Base-by-base conservation (phyloP, 2,888 invertebrate species). In the Agrochola circellaris region DNA sequence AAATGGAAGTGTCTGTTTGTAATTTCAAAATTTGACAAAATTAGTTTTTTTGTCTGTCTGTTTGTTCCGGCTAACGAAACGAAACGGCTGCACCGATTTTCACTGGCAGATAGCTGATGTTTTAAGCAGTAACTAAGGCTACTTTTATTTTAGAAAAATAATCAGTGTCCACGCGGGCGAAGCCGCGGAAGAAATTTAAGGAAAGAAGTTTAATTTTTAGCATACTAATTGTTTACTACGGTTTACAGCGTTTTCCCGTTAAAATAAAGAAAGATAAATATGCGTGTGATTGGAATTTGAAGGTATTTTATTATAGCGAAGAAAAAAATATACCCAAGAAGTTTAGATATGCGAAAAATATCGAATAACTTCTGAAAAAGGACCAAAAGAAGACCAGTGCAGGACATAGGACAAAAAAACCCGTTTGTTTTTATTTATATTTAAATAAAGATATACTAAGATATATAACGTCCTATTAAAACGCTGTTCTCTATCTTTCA, bases 191-290 rank as follows among this genome's bases (percentile, higher is more conserved):
- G 26, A 6, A 42, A 45, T 17, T 42, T 65, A 42, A 30, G 61
- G 62, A 86, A 83, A 82, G 70, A 81, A 83, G 69, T 81, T 77
- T 82, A 60, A 81, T 79, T 87, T 78, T 82, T 81, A 69, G 78
- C 82, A 82, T 64, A 81, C 62, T 61, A 45, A 77, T 75, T 75
- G 62, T 75, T 70, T 58, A 70, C 60, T 84, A 75, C 66, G 73
- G 74, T 74, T 64, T 51, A 34, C 45, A 42, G 5, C 13, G 8
- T 72, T 60, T 72, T n/a, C 15, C 51, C 51, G 58, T n/a, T 45
- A 23, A 60, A 79, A 60, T 54, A 65, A 42, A 69, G 23, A 45
- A n/a, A 67, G 7, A 66, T 60, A 26, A 42, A 77, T 64, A 38
- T 20, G 17, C 30, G 15, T 48, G 17, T 30, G 15, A 30, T 58